These are phyloP conservation scores for Sebastes matsubarae DNA, from an alignment of 2,797 vertebrate genomes.

Conservation along the genomic window DNA sequence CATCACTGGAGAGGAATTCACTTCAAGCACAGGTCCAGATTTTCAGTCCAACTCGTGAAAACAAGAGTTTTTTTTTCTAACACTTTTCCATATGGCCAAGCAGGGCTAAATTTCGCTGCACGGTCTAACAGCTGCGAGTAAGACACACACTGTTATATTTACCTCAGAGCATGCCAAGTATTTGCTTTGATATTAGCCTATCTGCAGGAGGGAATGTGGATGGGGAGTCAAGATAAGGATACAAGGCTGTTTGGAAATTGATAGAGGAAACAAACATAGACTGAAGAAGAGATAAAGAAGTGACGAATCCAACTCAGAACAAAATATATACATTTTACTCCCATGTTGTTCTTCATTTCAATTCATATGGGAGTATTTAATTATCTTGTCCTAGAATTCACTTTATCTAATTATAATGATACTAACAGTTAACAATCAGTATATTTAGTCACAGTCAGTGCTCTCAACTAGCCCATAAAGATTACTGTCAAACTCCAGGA, in stretches of 20 bases:
- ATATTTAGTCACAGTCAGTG: neutral
- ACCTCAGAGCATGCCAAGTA: conserved; percentile 63
- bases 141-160: conserved; percentile 67
- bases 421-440: neutral
- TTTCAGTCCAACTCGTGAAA: conserved; percentile 49
- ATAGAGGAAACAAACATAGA: conserved; percentile 7
- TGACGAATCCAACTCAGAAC: neutral
- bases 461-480: neutral
- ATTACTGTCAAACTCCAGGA: neutral
- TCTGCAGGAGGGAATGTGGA: conserved; percentile 42
- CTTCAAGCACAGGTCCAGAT: conserved; percentile 63
- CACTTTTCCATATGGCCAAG: conserved; percentile 51
- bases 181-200: conserved; percentile 67
- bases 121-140: conserved; percentile 58
- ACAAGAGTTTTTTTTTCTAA: conserved; percentile 39
- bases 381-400: neutral
- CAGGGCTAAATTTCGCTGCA: conserved; percentile 20
- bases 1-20: conserved; percentile 78
- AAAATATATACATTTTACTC: neutral
- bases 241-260: conserved; percentile 10
- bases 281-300: neutral
- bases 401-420: conserved; percentile 3
- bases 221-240: conserved; percentile 18
- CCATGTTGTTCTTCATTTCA: neutral
- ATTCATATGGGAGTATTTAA: neutral